Base-by-base conservation (phyloP, 2,113 vertebrate species). In the Phaethornis superciliosus region DNA sequence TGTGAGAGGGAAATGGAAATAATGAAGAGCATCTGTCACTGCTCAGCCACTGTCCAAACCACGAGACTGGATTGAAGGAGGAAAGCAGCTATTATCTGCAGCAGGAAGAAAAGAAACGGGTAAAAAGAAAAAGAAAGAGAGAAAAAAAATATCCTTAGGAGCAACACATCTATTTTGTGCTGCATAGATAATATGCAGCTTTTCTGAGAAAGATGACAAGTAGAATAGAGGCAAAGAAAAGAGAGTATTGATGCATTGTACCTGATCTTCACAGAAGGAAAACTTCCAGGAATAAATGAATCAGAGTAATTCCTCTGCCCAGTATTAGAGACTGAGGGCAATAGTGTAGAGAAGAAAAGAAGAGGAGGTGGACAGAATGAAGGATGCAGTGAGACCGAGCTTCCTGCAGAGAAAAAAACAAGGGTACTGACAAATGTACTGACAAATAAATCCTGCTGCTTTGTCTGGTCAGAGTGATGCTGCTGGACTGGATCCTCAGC, bases 391-490 rank as follows among this genome's bases (percentile, higher is more conserved):
- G 3, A 81, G 33, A 60, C 74, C 15, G 9, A 27, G 15, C 21
- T 67, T 42, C 11, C 22, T 62, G 17, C 19, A 51, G 12, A 79
- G 54, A 74, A 75, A 19, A 47, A 85, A 33, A 4, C 1, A 1
- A 76, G 24, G 4, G 20, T 87, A 35, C 9, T 55, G 51, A 18
- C 44, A 56, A 16, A n/a, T 44, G 20, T 87, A 35, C 9, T 55
- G 51, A 18, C 44, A 56, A 16, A n/a, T 44, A 92, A 60, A 79
- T 60, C 20, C 24, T 58, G 30, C 15, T 7, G 2, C 60, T 85
- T 81, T 0, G 0, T 40, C 40, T 32, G 8, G 28, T 54, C 22
- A 65, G 33, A 60, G 12, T 68, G 10, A 33, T 33, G 24, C 1
- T 79, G 15, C 8, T 76, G 58, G 30, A 19, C 62, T 69, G 42